Percentiles rank a stretch among this genome's conserved stretches.
phyloP scores from a whole-genome alignment of 53 echinoderm and acorn worm species.

The Astropecten irregularis region DNA sequence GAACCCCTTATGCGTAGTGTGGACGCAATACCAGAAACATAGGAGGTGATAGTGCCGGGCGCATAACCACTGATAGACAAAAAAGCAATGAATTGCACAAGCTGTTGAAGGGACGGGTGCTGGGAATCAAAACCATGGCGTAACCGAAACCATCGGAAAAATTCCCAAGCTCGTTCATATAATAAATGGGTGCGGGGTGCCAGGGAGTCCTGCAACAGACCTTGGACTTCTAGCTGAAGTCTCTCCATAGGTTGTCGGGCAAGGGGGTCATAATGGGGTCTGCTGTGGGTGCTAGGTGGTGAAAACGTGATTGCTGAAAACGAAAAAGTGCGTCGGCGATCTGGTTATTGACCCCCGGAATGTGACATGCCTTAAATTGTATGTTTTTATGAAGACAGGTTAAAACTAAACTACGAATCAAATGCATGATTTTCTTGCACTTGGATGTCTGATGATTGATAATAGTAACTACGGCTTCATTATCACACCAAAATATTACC shows the following conservation, averaged over 20 bases:
- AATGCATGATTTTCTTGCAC: background rate
- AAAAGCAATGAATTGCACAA: too few species aligned
- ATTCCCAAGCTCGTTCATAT: background rate
- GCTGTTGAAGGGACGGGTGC: background rate
- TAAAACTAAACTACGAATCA: background rate
- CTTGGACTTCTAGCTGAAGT: background rate
- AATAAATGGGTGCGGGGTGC: background rate
- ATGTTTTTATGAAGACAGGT: background rate
- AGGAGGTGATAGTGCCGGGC: background rate
- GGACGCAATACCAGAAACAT: background rate
- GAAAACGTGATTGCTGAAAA: conserved; percentile 19
- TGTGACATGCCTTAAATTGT: background rate
- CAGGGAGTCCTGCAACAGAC: background rate
- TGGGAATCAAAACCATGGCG: background rate
- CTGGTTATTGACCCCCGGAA: background rate
- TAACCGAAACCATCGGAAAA: background rate
- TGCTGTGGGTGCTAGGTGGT: background rate
- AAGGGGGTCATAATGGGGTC: background rate
- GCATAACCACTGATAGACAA: background rate
- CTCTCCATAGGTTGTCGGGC: background rate
- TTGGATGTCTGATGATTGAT: conserved; percentile 29
- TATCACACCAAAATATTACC: conserved; percentile 21
- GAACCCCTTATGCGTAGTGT: background rate
- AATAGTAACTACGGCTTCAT: background rate
- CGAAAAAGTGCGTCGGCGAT: conserved; percentile 19